These are phyloP conservation scores for Euzophera pinguis DNA, from an alignment of 2,888 invertebrate species.

Conservation along the genomic window DNA sequence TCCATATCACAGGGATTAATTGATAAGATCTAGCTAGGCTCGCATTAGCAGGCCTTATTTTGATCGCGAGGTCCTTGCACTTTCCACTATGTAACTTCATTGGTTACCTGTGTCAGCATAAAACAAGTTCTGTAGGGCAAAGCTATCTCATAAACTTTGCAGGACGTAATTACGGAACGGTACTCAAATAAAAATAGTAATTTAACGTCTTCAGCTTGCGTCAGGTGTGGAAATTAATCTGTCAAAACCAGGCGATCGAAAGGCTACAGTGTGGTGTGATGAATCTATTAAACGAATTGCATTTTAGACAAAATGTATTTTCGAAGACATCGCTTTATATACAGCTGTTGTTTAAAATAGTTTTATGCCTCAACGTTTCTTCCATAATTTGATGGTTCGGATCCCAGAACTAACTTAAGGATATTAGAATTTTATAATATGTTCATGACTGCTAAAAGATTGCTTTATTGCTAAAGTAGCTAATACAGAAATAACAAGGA, in stretches of 20 bases:
- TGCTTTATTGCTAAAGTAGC: too few species aligned
- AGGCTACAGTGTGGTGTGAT: neutral
- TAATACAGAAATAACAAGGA: too few species aligned
- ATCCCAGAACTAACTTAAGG: too few species aligned
- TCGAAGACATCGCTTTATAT: neutral
- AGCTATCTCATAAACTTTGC: conserved; percentile 8
- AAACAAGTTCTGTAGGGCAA: conserved; percentile 11
- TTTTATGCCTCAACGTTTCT: too few species aligned
- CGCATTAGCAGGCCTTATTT: neutral
- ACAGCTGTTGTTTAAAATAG: too few species aligned
- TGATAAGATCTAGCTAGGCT: conserved; percentile 1
- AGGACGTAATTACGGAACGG: conserved; percentile 6
- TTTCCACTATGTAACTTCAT: conserved; percentile 6
- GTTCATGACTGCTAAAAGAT: too few species aligned
- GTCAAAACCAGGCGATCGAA: conserved; percentile 1
- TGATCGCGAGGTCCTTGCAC: conserved; percentile 3
- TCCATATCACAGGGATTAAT: neutral
- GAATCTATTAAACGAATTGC: neutral
- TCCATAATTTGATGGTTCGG: too few species aligned
- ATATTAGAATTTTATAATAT: too few species aligned
- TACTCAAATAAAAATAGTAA: conserved; percentile 1
- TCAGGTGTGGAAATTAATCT: neutral
- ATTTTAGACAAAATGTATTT: neutral
- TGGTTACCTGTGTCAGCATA: neutral
- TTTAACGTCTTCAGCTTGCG: neutral